These are phyloP conservation scores for Squalus acanthias DNA, from an alignment of 2,797 vertebrate species.

Conservation along the genomic window DNA sequence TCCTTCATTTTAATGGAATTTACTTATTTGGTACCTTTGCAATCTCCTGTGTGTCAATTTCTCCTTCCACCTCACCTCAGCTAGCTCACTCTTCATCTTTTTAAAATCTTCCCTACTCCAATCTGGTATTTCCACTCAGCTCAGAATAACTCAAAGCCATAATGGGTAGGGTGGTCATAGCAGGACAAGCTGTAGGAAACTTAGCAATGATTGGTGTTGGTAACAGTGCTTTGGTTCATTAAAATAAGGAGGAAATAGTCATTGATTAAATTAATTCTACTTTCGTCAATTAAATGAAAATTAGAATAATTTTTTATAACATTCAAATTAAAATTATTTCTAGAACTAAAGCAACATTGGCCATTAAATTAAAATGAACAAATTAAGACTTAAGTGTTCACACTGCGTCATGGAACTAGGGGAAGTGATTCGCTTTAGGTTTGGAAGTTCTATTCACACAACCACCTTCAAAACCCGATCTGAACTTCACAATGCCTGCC, in stretches of 20 bases:
- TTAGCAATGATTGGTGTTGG: not conserved
- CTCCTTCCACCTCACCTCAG: not conserved
- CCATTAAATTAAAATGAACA: not conserved
- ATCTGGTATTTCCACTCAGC: not conserved
- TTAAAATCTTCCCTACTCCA: too few species aligned
- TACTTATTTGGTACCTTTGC: not conserved
- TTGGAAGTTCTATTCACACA: not conserved
- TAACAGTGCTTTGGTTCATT: not conserved
- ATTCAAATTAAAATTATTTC: not conserved
- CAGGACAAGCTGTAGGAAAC: not conserved
- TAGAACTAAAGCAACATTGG: not conserved
- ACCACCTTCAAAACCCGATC: not conserved
- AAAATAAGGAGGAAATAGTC: not conserved
- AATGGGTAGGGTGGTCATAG: not conserved
- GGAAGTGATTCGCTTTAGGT: not conserved
- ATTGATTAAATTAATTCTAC: not conserved
- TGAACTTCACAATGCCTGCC: not conserved
- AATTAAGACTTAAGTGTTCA: not conserved
- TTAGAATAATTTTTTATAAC: not conserved
- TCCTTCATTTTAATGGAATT: not conserved
- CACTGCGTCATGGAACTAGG: not conserved
- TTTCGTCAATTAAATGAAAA: not conserved
- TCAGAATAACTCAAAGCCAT: not conserved
- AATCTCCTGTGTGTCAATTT: not conserved
- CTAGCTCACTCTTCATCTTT: too few species aligned